Evolutionary conservation across 1,140 invertebrate species (phyloP), one percentile per base, ranked within the genome.

Genomic region (Riptortus pedestris): DNA sequence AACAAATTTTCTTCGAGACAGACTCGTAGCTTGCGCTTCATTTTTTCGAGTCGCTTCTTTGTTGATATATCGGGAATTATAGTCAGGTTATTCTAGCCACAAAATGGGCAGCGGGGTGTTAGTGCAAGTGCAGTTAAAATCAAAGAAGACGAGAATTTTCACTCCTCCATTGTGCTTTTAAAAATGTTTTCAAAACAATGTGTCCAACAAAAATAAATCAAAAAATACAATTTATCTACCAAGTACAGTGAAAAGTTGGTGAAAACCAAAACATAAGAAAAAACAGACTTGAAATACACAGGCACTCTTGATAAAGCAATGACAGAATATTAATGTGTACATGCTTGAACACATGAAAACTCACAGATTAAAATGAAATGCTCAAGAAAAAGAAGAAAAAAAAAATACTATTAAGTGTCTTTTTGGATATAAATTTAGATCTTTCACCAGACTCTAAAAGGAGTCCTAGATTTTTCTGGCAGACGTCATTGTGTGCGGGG

Each of bases 111-210:
- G 2, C n/a, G 12, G 22, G 3, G 51, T 55, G 51, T 24, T 55
- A 55, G 51, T 55, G 51, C 22, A 55, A 18, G 51, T 55, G 51
- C 51, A 55, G 18, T 55, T 38, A 7, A 5, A 24, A 18, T 55
- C 51, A 24, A 27, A 2, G 20, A 5, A 38, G 14, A 38, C 31
- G 14, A 18, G 4, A 55, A 55, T 55, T 24, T 26, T 55, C 24
- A 55, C 18, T 55, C 51, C 24, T 55, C 24, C 51, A 55, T 55
- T 55, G 51, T 55, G 51, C 51, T 26, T 27, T 55, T 24, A 14
- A 26, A 55, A 51, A 55, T 7, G 14, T 38, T 38, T 38, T 5
- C 14, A 38, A 14, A 14, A 38, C 14, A 7, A 38, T 38, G 5
- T 14, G 5, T 38, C 31, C 14, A 14, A 38, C n/a, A n/a, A n/a